Base-by-base conservation (phyloP, 2,888 invertebrate genomes). In the Heliconius sara region DNA sequence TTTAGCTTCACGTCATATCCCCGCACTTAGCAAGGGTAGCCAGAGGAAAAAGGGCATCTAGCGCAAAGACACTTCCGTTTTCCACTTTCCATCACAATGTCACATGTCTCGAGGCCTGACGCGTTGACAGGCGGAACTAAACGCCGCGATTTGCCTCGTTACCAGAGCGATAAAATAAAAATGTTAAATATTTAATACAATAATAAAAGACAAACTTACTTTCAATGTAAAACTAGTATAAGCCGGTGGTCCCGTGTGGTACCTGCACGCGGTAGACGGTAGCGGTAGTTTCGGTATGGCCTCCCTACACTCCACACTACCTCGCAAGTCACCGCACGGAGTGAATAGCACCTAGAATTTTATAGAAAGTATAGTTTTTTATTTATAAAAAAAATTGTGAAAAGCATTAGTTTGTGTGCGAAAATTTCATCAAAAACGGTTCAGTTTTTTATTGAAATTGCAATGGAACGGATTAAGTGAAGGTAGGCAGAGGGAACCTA, bases 251-350 rank as follows among this genome's bases (percentile, higher is more conserved):
- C 96, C 96, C 87, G 96, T 96, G 89, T 98, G 98, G 84, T 97
- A 96, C 1, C 97, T 96, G 87, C 98, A 98, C 3, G 96, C 95
- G 19, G 96, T 91, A 76, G 96, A 95, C 81, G 97, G 97, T 63
- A 91, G 85, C 13, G 93, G 97, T 81, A 97, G 96, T 57, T 96
- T 96, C 10, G 97, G 95, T 25, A 97, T 95, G 2, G 97, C 97
- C 85, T 97, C 98, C 83, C 95, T 95, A 86, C 98, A 98, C 79
- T 96, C 93, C 39, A 96, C 94, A 80, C 97, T 97, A 63, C 97
- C 97, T 80, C 97, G 96, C 27, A 96, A 91, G 79, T 97, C 97
- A 39, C 97, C 97, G 90, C 99, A 99, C 0, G 97, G 96, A 82
- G 96, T 95, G 91, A 97, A 99, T 81, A 99, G 90, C 79, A 98